These are phyloP conservation scores for Phalacrocorax aristotelis DNA, from an alignment of 2,113 vertebrate species.

Conservation along the genomic window DNA sequence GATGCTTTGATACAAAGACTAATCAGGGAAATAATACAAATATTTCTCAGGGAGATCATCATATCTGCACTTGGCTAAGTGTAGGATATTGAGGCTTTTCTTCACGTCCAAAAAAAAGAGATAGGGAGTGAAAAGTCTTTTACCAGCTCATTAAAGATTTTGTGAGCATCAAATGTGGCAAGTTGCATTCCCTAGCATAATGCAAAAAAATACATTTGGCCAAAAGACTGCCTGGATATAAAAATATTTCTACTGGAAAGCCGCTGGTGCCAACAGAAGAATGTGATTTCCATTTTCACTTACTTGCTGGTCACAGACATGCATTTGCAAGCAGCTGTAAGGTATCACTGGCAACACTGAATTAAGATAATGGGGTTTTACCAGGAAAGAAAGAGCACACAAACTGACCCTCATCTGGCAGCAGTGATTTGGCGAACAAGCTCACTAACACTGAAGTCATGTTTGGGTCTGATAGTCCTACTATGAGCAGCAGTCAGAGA, in stretches of 20 bases:
- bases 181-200: not conserved
- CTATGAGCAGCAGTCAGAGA: not conserved
- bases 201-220: not conserved
- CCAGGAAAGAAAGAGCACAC: not conserved
- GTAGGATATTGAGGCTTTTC: not conserved
- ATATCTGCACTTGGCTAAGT: not conserved
- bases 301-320: not conserved
- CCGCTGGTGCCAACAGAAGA: not conserved
- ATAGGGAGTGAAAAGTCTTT: not conserved
- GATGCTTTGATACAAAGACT: not conserved
- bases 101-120: not conserved
- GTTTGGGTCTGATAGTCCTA: not conserved
- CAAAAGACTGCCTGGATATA: not conserved
- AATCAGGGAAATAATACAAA: not conserved
- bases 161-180: not conserved
- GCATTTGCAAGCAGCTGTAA: not conserved
- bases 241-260: not conserved
- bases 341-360: not conserved
- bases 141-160: not conserved
- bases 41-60: not conserved
- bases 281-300: not conserved
- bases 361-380: not conserved
- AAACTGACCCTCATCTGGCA: not conserved
- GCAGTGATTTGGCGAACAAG: not conserved
- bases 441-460: not conserved